Percentiles rank a stretch among this genome's conserved stretches.
Evolutionary conservation across 2,113 vertebrate species (phyloP).

Genomic region (Nycticebus coucang): DNA sequence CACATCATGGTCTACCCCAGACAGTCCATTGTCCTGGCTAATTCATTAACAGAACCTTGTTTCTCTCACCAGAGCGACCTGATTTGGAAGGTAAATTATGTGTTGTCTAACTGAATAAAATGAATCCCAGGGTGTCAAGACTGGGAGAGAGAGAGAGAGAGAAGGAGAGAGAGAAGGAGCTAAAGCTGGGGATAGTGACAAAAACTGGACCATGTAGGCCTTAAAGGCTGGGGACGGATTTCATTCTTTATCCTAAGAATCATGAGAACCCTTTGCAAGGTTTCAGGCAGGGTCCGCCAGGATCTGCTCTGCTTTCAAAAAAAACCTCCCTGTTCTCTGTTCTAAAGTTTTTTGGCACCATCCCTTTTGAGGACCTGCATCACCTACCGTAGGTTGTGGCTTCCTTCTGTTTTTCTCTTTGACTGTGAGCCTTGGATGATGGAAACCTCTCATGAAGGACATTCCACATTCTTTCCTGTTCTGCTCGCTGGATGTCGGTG

Average conservation of each 20-base stretch:
- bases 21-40: not conserved
- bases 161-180: not conserved
- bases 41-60: not conserved
- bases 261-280: not conserved
- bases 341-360: not conserved
- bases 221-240: not conserved
- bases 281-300: not conserved
- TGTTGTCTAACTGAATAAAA: not conserved
- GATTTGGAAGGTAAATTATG: not conserved
- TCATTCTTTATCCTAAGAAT: not conserved
- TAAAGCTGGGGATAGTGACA: not conserved
- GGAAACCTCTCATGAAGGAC: accelerated
- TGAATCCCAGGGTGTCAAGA: not conserved
- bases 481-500: not conserved
- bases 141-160: not conserved
- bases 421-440: not conserved
- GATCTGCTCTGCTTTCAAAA: not conserved
- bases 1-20: accelerated
- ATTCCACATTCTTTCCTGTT: accelerated
- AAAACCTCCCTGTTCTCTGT: not conserved
- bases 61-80: not conserved
- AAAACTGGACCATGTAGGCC: not conserved
- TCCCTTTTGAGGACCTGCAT: not conserved
- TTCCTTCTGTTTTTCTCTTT: not conserved
- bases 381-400: not conserved